phyloP scores from a whole-genome alignment of 2,113 vertebrate species.

The Dipodomys ordii region DNA sequence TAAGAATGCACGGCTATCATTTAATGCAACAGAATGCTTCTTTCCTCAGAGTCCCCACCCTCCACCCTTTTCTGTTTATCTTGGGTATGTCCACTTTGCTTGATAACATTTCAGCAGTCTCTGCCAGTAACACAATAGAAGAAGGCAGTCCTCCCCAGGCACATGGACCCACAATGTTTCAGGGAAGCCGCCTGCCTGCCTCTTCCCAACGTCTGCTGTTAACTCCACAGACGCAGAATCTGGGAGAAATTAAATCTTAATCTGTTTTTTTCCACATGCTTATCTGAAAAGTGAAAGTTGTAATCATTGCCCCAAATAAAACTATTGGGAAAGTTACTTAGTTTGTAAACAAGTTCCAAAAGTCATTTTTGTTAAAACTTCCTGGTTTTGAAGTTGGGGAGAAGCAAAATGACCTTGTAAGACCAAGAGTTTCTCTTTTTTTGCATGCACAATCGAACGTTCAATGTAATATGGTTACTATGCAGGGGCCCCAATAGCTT shows the following conservation, averaged over 20 bases:
- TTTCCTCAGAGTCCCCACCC: not conserved
- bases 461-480: not conserved
- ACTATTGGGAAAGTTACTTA: not conserved
- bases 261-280: conserved; percentile 57
- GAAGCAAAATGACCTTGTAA: conserved; percentile 16
- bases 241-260: not conserved
- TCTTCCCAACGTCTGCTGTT: not conserved
- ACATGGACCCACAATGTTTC: not conserved
- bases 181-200: not conserved
- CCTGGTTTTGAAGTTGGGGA: conserved; percentile 40
- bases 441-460: not conserved
- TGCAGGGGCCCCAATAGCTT: not conserved
- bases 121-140: not conserved
- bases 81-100: not conserved
- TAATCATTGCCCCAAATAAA: conserved; percentile 39
- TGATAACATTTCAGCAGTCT: not conserved
- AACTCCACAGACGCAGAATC: not conserved
- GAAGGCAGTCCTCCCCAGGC: not conserved
- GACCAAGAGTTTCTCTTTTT: not conserved
- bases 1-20: not conserved
- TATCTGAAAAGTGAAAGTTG: conserved; percentile 55
- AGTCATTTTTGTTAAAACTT: conserved; percentile 41
- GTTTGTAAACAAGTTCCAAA: conserved; percentile 41
- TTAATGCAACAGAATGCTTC: not conserved
- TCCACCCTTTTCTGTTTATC: not conserved